Evolutionary conservation across 2,113 vertebrate genomes (phyloP).

Genomic region (Rhinichthys klamathensis): DNA sequence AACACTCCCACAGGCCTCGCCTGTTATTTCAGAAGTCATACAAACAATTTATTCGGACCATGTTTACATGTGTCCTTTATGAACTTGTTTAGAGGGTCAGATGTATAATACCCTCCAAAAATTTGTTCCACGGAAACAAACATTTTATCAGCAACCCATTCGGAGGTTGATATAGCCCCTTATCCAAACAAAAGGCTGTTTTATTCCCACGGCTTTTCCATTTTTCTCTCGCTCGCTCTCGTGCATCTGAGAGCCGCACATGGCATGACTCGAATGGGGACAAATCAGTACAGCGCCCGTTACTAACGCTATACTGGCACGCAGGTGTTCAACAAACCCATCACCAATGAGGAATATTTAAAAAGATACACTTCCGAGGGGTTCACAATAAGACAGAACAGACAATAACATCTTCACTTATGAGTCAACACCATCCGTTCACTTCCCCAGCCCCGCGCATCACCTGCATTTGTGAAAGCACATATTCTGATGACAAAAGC

Average conservation of each 20-base stretch:
- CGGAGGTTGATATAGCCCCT: background rate
- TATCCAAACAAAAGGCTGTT: conserved; percentile 21
- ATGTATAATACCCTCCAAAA: background rate
- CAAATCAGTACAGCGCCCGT: conserved; percentile 31
- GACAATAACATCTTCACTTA: background rate
- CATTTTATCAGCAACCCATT: background rate
- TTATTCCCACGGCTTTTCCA: conserved; percentile 14
- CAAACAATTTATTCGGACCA: background rate
- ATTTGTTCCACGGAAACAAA: background rate
- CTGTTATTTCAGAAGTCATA: background rate
- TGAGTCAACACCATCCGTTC: conserved; percentile 11
- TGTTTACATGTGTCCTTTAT: conserved; percentile 20
- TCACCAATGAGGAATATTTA: background rate
- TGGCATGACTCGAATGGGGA: conserved; percentile 34
- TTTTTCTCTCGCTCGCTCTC: conserved; percentile 14
- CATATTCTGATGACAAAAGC: conserved; percentile 24
- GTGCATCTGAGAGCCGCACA: conserved; percentile 34
- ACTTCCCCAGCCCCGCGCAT: conserved; percentile 24
- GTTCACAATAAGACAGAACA: background rate
- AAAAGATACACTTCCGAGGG: conserved; percentile 3
- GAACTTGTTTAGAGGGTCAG: conserved; percentile 3
- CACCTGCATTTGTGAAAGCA: conserved; percentile 15
- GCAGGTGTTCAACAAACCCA: conserved; percentile 36
- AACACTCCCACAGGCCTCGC: background rate
- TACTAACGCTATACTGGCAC: conserved; percentile 3